Evolutionary conservation across 2,797 vertebrate species (phyloP).

Genomic region (Poecilia picta): DNA sequence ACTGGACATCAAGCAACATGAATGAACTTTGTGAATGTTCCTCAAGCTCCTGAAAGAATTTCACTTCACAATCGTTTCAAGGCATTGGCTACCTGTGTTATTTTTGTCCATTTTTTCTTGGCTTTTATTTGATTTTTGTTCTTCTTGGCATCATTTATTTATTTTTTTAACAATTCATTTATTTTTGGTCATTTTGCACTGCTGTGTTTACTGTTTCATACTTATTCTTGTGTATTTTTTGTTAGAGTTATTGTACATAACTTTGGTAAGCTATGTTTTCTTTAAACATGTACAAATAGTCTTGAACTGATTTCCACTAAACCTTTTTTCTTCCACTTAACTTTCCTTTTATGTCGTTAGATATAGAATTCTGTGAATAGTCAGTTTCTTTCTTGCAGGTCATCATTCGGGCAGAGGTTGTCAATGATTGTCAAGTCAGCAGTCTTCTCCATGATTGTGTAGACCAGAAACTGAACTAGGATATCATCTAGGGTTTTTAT

Average conservation of each 20-base stretch:
- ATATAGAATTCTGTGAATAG: neutral
- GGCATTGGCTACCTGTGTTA: neutral
- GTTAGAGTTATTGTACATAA: no score
- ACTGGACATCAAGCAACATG: neutral
- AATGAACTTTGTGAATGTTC: neutral
- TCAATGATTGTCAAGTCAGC: neutral
- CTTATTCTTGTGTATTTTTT: neutral
- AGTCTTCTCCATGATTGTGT: neutral
- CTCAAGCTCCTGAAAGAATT: neutral
- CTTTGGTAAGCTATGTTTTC: neutral
- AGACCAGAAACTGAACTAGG: neutral
- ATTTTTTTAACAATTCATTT: neutral
- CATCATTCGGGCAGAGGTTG: neutral
- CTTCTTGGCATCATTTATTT: neutral
- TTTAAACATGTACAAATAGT: neutral
- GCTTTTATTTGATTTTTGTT: neutral
- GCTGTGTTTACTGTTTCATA: neutral
- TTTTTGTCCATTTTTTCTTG: neutral
- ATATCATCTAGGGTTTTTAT: neutral
- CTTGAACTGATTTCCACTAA: neutral
- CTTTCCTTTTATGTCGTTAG: neutral
- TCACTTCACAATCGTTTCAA: neutral
- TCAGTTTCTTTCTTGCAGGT: neutral
- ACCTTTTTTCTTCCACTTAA: neutral
- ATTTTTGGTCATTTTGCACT: neutral